Percentiles rank a stretch among this genome's conserved stretches.
phyloP scores from a whole-genome alignment of 2,113 vertebrate species.

The Sturnus vulgaris region DNA sequence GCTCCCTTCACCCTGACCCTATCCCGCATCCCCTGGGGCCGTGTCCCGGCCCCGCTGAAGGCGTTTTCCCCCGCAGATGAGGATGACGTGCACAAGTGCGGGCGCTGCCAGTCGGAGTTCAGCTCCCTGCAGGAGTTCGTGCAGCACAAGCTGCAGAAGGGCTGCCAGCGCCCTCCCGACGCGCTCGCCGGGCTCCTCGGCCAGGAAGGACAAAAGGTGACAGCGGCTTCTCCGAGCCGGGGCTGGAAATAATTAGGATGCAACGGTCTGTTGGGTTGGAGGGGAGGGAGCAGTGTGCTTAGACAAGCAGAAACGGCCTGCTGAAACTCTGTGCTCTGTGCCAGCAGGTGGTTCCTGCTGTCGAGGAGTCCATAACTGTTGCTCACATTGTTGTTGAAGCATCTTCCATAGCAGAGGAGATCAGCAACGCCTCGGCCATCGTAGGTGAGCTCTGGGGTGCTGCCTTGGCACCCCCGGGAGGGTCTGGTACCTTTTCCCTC shows the following conservation, averaged over 20 bases:
- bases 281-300: neutral
- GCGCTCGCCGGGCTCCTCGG: conserved; percentile 15
- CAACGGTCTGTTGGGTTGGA: neutral
- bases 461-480: fast-evolving
- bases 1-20: neutral
- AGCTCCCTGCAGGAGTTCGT: conserved; percentile 92
- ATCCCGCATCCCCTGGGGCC: too few species aligned
- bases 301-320: neutral
- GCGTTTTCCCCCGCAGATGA: conserved; percentile 69
- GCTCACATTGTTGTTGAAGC: conserved; percentile 80
- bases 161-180: conserved; percentile 73
- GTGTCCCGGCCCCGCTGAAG: neutral
- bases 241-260: neutral
- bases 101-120: conserved; percentile 92
- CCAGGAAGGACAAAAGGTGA: conserved; percentile 68
- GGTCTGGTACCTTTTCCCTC: fast-evolving
- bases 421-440: conserved; percentile 44
- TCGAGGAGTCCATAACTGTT: conserved; percentile 73
- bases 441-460: conserved; percentile 64
- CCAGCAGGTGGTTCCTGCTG: conserved; percentile 61
- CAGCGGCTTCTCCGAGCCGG: neutral
- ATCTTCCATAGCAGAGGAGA: conserved; percentile 66
- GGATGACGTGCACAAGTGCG: conserved; percentile 91
- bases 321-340: neutral
- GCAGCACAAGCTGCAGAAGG: conserved; percentile 90